Evolutionary conservation across 1,140 invertebrate genomes (phyloP), one percentile per base, ranked within the genome.

Genomic region (Nasonia longicornis): DNA sequence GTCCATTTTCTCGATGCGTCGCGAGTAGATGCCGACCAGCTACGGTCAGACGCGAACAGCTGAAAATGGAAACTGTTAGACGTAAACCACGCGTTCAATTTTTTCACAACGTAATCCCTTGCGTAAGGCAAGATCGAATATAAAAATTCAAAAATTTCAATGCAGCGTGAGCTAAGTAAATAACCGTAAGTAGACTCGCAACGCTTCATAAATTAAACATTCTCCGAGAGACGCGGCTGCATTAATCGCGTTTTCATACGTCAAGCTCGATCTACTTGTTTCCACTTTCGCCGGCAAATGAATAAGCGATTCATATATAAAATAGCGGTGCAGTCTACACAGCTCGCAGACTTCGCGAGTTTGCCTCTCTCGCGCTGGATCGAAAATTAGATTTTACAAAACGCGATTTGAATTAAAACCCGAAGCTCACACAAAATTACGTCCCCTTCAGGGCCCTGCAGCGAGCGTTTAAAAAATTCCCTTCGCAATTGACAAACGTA

Each of bases 391-490:
- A 79, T 79, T 79, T 79, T 79, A 71, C 67, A 71, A 26, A 26
- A 63, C 67, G 31, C 67, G 52, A 45, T 71, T 71, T 71, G 70
- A 79, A 79, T 71, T 70, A 78, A 78, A 70, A 70, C 77, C 58
- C 14, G 14, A 16, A 7, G 38, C 35, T n/a, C 58, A 72, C 29
- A 42, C 45, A 72, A 52, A 79, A 79, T 79, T 79, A 78, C 69
- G 70, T 48, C 16, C 31, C 58, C 16, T 31, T 48, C n/a, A n/a
- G 35, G 10, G 35, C 31, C 70, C 73, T 45, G 64, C 26, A 26
- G 1, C 4, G 64, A 69, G 76, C 26, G n/a, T 70, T 76, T 71
- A 77, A 83, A 84, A 71, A 69, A 83, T 83, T 85, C 81, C 74
- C 71, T 82, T 77, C 63, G 74, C 82, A 83, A 84, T 82, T 77